A percentile compares a stretch with the other conserved stretches of the same genome.
These are phyloP conservation scores for Trichosurus vulpecula DNA, from an alignment of 2,797 vertebrate species.

Conservation along the genomic window DNA sequence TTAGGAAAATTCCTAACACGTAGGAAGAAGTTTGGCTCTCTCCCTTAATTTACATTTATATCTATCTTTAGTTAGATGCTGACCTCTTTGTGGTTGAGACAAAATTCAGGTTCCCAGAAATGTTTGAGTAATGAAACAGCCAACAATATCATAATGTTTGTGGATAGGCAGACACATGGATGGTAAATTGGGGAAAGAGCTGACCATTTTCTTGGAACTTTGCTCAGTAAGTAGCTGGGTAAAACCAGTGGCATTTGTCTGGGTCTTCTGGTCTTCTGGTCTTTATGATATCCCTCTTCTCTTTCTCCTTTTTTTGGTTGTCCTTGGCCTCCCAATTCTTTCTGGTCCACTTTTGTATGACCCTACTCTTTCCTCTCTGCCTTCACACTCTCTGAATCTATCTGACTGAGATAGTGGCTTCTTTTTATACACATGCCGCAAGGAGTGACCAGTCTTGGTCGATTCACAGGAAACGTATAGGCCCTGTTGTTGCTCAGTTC, in stretches of 20 bases:
- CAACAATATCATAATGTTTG: neutral
- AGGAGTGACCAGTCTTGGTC: neutral
- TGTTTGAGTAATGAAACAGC: neutral
- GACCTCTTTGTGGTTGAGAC: neutral
- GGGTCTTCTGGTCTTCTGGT: neutral
- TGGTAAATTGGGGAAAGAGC: neutral
- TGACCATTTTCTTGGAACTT: neutral
- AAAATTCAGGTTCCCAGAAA: neutral
- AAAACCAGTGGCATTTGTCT: neutral
- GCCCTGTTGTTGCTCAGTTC: neutral
- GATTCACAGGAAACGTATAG: neutral
- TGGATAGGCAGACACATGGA: neutral
- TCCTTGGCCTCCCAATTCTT: neutral
- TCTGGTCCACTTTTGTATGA: neutral
- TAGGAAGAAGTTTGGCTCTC: neutral
- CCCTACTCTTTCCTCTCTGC: neutral
- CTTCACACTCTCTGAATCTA: neutral
- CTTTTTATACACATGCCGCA: neutral
- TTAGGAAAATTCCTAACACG: neutral
- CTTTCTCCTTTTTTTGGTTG: neutral
- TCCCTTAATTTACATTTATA: neutral
- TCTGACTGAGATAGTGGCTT: neutral
- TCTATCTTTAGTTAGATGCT: neutral
- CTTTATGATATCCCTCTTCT: neutral
- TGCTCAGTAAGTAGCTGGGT: neutral